phyloP scores from a whole-genome alignment of 2,113 vertebrate genomes.

The Gymnorhina tibicen region DNA sequence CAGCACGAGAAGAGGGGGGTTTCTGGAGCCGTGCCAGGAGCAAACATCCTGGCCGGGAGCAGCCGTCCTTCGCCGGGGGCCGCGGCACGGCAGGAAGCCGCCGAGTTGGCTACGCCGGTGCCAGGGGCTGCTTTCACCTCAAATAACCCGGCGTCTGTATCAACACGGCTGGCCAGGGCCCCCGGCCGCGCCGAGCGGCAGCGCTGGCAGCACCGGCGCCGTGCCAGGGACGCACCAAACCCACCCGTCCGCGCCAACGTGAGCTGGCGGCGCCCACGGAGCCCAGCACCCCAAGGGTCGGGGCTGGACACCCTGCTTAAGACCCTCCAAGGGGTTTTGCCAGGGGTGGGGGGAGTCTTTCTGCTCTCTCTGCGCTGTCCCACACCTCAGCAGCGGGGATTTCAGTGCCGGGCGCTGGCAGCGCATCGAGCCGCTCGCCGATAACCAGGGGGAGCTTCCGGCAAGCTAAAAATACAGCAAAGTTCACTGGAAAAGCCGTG shows the following conservation, averaged over 20 bases:
- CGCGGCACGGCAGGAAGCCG: not conserved
- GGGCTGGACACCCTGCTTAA: accelerated
- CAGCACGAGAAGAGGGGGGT: accelerated
- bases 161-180: not conserved
- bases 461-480: not conserved
- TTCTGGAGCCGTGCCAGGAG: not conserved
- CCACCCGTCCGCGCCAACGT: accelerated
- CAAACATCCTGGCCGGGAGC: not conserved
- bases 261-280: not conserved
- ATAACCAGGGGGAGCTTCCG: not conserved
- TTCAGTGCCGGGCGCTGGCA: not conserved
- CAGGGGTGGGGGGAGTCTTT: too few relatives aligned
- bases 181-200: not conserved
- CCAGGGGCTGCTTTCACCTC: slow-evolving; percentile 30
- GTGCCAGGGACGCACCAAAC: not conserved
- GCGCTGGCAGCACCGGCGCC: not conserved
- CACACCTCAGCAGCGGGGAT: accelerated
- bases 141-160: not conserved
- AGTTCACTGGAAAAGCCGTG: not conserved
- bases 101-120: not conserved
- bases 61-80: not conserved
- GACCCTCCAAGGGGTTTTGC: not conserved
- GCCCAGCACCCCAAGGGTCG: accelerated
- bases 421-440: not conserved
- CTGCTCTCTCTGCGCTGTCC: not conserved